phyloP scores from a whole-genome alignment of 2,888 invertebrate species.

The Seira sanloemensis region DNA sequence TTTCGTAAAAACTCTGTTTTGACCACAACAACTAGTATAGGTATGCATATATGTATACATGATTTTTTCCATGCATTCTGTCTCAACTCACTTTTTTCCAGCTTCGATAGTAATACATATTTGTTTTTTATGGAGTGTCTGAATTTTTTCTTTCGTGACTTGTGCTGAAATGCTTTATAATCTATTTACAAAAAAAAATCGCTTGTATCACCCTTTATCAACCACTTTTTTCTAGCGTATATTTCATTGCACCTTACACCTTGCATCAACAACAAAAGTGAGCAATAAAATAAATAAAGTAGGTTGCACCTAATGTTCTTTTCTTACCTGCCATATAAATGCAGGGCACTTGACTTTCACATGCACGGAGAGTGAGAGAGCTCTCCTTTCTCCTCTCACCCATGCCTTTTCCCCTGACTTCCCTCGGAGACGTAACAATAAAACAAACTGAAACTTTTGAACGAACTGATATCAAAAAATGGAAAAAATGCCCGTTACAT shows the following conservation, averaged over 20 bases:
- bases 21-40: too few relatives aligned
- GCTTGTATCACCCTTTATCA: constrained; percentile 20
- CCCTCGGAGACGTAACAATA: constrained; percentile 4
- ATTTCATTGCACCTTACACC: constrained; percentile 1
- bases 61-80: background rate
- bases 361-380: too few relatives aligned
- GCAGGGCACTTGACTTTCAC: background rate
- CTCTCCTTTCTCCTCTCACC: too few relatives aligned
- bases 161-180: constrained; percentile 48
- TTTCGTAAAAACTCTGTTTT: background rate
- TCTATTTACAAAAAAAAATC: constrained; percentile 43
- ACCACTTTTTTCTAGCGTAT: background rate
- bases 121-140: constrained; percentile 38
- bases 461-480: constrained; percentile 5
- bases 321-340: background rate
- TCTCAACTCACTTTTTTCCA: background rate
- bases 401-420: background rate
- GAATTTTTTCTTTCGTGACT: constrained; percentile 37
- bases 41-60: too few relatives aligned
- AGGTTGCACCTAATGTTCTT: background rate
- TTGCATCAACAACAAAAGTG: background rate
- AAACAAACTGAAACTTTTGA: background rate
- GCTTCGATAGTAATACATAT: constrained; percentile 34
- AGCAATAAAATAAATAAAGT: constrained; percentile 11
- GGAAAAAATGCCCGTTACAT: background rate